These are phyloP conservation scores for Dryobates pubescens DNA, from an alignment of 2,797 vertebrate species.

Conservation along the genomic window DNA sequence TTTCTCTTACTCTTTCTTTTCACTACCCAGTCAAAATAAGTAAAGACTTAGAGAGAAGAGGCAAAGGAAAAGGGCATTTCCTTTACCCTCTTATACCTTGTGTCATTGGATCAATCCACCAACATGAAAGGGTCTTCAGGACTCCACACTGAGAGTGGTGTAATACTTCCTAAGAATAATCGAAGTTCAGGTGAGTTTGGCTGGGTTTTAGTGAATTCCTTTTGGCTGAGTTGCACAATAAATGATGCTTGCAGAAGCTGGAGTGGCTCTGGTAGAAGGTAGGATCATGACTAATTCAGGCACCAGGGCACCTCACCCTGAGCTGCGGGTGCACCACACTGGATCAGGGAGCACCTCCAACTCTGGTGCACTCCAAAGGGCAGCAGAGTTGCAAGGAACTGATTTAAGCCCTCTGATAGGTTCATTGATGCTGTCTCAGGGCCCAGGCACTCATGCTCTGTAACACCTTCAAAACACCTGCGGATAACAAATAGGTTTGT, in stretches of 20 bases:
- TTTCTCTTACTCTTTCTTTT: background rate
- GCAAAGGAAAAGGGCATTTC: background rate
- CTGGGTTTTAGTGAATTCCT: background rate
- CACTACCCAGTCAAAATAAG: background rate
- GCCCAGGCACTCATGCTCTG: rapidly evolving
- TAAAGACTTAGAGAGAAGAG: background rate
- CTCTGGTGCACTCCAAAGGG: background rate
- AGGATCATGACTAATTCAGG: background rate
- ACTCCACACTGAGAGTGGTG: background rate
- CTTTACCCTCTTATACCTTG: background rate
- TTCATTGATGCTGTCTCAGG: background rate
- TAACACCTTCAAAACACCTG: background rate
- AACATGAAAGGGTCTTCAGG: background rate
- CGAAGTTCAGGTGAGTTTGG: rapidly evolving
- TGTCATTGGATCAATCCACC: background rate
- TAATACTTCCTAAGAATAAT: background rate
- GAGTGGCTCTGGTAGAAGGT: background rate
- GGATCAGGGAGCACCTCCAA: background rate
- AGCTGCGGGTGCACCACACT: background rate
- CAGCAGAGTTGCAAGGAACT: background rate
- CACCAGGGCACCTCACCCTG: background rate
- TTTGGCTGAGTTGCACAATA: background rate
- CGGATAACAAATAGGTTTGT: background rate
- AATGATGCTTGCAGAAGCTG: background rate
- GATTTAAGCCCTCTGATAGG: background rate